Conservation (phyloP, 2,888 invertebrate species). For the Oligia strigilis region DNA sequence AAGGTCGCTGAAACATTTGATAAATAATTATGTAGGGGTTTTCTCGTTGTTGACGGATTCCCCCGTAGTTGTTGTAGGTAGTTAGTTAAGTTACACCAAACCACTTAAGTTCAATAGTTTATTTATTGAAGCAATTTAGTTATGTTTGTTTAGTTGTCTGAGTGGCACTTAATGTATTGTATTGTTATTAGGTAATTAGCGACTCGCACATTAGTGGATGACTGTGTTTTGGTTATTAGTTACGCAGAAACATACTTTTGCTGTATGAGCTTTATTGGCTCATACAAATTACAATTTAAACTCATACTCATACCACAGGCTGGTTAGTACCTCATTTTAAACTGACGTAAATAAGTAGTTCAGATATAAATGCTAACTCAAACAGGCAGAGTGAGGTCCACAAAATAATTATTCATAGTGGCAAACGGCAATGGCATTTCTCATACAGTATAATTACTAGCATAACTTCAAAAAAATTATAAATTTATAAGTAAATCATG, state of each 20-base stretch:
- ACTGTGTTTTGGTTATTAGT: neutral
- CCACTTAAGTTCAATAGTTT: neutral
- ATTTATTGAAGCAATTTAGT: neutral
- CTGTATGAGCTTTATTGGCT: neutral
- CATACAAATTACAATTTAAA: neutral
- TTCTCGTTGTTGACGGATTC: neutral
- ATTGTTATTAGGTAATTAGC: neutral
- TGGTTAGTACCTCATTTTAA: slow-evolving; percentile 1
- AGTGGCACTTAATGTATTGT: neutral
- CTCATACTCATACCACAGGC: neutral
- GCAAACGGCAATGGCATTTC: neutral
- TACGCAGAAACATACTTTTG: neutral
- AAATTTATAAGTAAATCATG: neutral
- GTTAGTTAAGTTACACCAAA: neutral
- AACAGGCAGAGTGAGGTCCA: neutral
- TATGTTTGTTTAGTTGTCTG: neutral
- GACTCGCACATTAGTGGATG: neutral
- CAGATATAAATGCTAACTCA: neutral
- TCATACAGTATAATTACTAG: neutral
- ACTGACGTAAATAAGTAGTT: neutral
- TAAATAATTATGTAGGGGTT: neutral
- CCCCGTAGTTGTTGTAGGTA: neutral
- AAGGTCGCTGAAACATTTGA: slow-evolving; percentile 80
- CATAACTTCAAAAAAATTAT: neutral
- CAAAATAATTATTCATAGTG: neutral